Conservation (phyloP, 2,888 invertebrate species). For the Schrankia costaestrigalis region DNA sequence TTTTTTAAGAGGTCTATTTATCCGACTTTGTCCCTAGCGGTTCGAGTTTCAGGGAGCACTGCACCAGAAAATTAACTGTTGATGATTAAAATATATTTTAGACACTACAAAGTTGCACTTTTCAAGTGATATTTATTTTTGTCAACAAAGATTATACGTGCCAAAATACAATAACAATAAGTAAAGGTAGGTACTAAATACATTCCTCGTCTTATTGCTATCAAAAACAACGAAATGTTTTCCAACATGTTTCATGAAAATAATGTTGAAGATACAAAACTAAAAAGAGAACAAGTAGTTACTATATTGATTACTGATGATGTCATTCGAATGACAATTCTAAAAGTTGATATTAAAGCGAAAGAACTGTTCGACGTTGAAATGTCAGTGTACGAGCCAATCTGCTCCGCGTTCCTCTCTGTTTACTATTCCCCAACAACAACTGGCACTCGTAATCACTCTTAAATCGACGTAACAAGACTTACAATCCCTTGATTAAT, state of each 20-base stretch:
- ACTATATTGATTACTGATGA: slow-evolving; percentile 35
- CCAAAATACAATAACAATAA: too few relatives aligned
- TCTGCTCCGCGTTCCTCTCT: slow-evolving; percentile 58
- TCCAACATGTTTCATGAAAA: background rate
- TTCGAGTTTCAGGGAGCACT: too few relatives aligned
- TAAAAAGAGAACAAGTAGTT: slow-evolving; percentile 7
- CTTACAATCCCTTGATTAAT: slow-evolving; percentile 38
- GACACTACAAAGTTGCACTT: too few relatives aligned
- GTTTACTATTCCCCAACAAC: slow-evolving; percentile 36
- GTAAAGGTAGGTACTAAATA: too few relatives aligned
- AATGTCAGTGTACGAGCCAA: slow-evolving; percentile 64
- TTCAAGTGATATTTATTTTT: too few relatives aligned
- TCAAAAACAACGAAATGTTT: too few relatives aligned
- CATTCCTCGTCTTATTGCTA: background rate
- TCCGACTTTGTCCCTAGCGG: too few relatives aligned
- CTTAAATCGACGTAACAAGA: slow-evolving; percentile 43
- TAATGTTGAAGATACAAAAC: background rate
- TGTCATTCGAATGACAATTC: slow-evolving; percentile 41
- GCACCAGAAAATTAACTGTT: too few relatives aligned
- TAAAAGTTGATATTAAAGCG: slow-evolving; percentile 37
- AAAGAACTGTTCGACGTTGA: slow-evolving; percentile 53
- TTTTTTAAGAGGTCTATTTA: too few relatives aligned
- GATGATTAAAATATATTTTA: too few relatives aligned
- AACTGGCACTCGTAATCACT: slow-evolving; percentile 23
- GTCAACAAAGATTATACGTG: too few relatives aligned